Evolutionary conservation across 2,888 invertebrate species (phyloP).

Genomic region (Dione juno): DNA sequence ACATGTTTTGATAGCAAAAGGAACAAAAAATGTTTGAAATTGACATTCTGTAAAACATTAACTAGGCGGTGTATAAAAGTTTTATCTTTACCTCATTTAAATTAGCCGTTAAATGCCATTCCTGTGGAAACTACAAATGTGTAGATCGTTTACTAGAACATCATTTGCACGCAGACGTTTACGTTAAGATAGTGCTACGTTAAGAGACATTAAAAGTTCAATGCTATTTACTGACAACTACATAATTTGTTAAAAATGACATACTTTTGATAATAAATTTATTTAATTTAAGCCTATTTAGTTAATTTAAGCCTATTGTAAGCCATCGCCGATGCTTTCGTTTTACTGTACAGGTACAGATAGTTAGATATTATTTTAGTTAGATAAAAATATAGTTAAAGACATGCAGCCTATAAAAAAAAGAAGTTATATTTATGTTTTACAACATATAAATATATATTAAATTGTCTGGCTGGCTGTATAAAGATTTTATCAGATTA

Average conservation of each 20-base stretch:
- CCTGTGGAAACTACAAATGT: conserved; percentile 30
- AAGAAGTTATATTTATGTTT: too few relatives aligned
- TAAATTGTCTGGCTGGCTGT: neutral
- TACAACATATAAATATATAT: neutral
- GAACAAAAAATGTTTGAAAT: neutral
- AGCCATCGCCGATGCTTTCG: too few relatives aligned
- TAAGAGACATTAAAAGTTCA: neutral
- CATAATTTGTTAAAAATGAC: too few relatives aligned
- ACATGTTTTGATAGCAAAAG: conserved; percentile 1
- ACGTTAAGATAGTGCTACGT: conserved; percentile 2
- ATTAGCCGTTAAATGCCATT: conserved; percentile 34
- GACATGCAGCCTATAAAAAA: too few relatives aligned
- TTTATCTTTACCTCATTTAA: conserved; percentile 19
- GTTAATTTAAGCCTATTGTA: too few relatives aligned
- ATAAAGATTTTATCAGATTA: conserved; percentile 1
- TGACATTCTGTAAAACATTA: conserved; percentile 8
- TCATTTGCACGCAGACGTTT: conserved; percentile 22
- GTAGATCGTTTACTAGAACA: conserved; percentile 21
- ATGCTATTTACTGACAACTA: neutral
- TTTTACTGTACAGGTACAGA: too few relatives aligned
- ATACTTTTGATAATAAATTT: too few relatives aligned
- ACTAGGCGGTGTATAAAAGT: neutral
- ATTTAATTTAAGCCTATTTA: too few relatives aligned
- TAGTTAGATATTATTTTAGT: too few relatives aligned
- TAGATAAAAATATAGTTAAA: too few relatives aligned